A percentile compares a stretch with the other conserved stretches of the same genome.
Conservation (phyloP, 2,113 vertebrate species). For the Periophthalmus modestus region DNA sequence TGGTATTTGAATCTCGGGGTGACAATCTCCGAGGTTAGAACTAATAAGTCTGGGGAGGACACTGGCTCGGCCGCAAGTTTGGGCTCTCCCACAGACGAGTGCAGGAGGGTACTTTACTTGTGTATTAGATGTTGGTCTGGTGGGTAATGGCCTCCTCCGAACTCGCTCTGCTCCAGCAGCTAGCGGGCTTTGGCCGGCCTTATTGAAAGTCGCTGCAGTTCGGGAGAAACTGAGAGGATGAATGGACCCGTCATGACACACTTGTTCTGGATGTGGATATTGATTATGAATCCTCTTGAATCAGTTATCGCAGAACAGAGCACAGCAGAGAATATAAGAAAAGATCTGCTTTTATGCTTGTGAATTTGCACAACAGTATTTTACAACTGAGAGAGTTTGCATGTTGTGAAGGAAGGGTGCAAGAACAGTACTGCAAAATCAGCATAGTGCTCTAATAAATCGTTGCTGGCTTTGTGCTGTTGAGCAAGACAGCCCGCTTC, state of each 20-base stretch:
- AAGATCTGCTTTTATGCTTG: conserved; percentile 7
- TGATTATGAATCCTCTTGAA: conserved; percentile 18
- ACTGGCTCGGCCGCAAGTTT: conserved; percentile 50
- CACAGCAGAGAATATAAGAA: neutral
- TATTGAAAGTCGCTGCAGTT: conserved; percentile 56
- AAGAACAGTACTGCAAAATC: no score
- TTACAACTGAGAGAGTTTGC: no score
- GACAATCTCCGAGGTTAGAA: conserved; percentile 43
- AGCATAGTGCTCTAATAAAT: no score
- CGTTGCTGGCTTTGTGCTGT: no score
- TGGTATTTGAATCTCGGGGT: conserved; percentile 41
- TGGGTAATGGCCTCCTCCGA: conserved; percentile 51
- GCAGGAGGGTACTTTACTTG: conserved; percentile 34
- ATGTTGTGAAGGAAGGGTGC: no score
- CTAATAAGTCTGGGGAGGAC: conserved; percentile 32
- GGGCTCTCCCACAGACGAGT: conserved; percentile 39
- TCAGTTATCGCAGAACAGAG: neutral
- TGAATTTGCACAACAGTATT: neutral
- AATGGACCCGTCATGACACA: conserved; percentile 42
- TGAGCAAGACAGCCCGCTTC: no score
- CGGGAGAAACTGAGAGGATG: conserved; percentile 29
- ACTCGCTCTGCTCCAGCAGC: conserved; percentile 57
- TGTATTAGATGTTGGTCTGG: conserved; percentile 24
- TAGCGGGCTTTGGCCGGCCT: conserved; percentile 51
- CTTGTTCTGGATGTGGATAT: conserved; percentile 28